Base-by-base conservation (phyloP, 2,113 vertebrate species). In the Gymnarchus niloticus region DNA sequence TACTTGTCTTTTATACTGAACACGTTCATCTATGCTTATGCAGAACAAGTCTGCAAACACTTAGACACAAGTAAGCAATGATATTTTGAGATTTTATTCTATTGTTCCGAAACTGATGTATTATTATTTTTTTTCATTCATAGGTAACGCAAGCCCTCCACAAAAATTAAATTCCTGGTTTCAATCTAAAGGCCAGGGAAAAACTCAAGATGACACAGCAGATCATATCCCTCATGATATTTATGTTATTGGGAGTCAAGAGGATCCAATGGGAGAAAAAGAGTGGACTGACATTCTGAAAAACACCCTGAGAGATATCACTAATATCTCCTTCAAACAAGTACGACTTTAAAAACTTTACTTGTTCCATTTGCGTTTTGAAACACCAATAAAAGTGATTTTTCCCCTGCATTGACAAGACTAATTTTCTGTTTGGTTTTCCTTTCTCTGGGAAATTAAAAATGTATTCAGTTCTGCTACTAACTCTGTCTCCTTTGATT, bases 161-260 rank as follows among this genome's bases (percentile, higher is more conserved):
- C 94, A 95, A 91, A 95, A 96, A 92, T 97, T 98, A 89, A 94
- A 90, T 84, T 97, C 98, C 86, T 99, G 98, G 98, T 99, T 99
- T 92, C 96, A 97, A 90, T 99, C 97, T 88, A 98, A 97, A 91
- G 98, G 98, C 51, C 98, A 97, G 90, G 98, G 98, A 44, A 99
- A 95, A 92, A 99, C 98, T 0, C 93, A 92, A 6, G 98, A 99
- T 4, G 98, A 99, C 91, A 98, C 96, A 0, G 96, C 98, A 0
- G 96, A 96, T 88, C 96, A 99, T 84, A 99, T 99, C 89, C 97
- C 98, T n/a, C 97, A 99, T 46, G 98, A 99, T 88, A 96, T 99
- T 87, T 99, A 99, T 0, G 97, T 99, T 51, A 97, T 99, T 28
- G 98, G 98, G 85, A 97, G 97, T 7, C 98, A 99, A 90, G 98